A percentile compares a stretch with the other conserved stretches of the same genome.
phyloP scores from a whole-genome alignment of 2,888 invertebrate species.

The Platycheirus albimanus region DNA sequence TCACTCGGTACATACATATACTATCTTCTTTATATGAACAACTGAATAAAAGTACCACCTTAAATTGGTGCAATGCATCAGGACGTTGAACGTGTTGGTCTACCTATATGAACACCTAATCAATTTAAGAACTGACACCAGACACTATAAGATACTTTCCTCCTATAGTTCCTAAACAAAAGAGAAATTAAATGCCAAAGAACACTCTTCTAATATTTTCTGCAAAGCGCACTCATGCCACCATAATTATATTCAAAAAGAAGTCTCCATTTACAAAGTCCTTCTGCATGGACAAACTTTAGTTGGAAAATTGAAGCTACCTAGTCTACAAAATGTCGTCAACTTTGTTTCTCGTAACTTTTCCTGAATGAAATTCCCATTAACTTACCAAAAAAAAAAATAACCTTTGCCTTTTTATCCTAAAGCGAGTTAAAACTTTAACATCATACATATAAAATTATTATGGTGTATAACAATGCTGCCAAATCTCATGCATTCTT shows the following conservation, averaged over 20 bases:
- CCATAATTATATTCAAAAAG: constrained; percentile 5
- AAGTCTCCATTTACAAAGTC: constrained; percentile 27
- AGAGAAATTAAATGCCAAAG: background rate
- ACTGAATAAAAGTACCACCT: background rate
- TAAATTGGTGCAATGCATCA: constrained; percentile 7
- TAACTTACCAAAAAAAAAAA: constrained; percentile 55
- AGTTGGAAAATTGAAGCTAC: constrained; percentile 28
- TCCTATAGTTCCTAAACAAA: constrained; percentile 4
- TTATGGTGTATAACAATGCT: constrained; percentile 24
- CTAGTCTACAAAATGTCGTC: constrained; percentile 15
- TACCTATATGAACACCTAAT: background rate
- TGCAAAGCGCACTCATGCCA: background rate
- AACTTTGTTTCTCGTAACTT: constrained; percentile 51
- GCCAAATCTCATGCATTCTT: constrained; percentile 39
- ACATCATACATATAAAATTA: background rate
- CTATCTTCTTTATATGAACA: background rate
- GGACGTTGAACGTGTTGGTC: background rate
- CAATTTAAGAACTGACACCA: constrained; percentile 18
- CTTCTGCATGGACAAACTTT: constrained; percentile 24
- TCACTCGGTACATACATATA: background rate
- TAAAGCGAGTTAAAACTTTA: constrained; percentile 31
- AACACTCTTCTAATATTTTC: background rate
- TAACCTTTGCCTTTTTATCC: background rate
- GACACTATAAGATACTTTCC: background rate
- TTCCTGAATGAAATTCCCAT: constrained; percentile 45